Percentiles rank a stretch among this genome's conserved stretches.
phyloP scores from a whole-genome alignment of 2,113 vertebrate genomes.

The Nothocercus nigrocapillus region DNA sequence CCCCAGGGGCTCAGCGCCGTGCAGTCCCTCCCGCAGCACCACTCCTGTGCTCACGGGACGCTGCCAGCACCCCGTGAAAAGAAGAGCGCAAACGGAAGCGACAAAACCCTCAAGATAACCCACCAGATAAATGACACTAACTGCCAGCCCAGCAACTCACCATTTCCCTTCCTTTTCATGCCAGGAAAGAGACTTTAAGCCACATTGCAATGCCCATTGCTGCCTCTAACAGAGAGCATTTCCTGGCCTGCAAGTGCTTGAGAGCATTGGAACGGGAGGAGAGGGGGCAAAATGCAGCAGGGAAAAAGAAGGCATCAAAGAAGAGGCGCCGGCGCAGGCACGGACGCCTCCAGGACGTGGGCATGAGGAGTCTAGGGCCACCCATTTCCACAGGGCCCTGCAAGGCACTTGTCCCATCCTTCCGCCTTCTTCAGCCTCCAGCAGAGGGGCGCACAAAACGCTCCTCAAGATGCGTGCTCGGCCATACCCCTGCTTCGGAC shows the following conservation, averaged over 20 bases:
- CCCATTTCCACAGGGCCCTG: no score
- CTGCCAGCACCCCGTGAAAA: rapidly evolving
- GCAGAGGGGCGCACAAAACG: neutral
- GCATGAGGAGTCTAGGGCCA: neutral
- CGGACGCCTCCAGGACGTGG: neutral
- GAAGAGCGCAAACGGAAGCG: neutral
- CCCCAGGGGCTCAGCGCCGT: rapidly evolving
- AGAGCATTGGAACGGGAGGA: neutral
- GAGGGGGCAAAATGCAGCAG: neutral
- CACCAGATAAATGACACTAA: neutral
- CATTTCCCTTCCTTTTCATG: neutral
- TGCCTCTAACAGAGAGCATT: neutral
- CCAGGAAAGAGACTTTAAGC: neutral
- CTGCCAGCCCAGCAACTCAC: neutral
- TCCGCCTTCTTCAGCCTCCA: neutral
- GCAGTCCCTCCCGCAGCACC: neutral
- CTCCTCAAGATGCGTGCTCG: neutral
- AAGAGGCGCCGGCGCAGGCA: neutral
- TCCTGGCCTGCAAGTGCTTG: neutral
- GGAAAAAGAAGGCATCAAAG: neutral
- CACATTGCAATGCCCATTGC: rapidly evolving
- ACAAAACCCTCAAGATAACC: neutral
- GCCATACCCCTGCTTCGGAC: neutral
- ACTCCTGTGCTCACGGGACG: rapidly evolving
- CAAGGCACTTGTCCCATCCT: no score